Percentiles rank a stretch among this genome's conserved stretches.
phyloP scores from a whole-genome alignment of 2,797 vertebrate species.

The Heterohyrax brucei region DNA sequence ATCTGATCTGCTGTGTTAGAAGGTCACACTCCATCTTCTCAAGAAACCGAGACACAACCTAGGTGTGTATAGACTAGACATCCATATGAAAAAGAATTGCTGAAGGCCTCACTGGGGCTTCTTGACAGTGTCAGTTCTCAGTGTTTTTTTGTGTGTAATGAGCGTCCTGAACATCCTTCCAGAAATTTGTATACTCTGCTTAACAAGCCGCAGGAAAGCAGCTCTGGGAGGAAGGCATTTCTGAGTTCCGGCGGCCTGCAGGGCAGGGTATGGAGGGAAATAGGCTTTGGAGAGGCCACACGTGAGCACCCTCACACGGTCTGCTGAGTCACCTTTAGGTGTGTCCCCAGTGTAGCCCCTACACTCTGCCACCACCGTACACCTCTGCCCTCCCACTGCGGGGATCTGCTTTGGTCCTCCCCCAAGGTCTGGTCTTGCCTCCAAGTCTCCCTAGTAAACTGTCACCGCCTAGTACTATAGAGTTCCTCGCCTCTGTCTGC shows the following conservation, averaged over 20 bases:
- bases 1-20: background rate
- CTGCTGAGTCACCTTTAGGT: no score
- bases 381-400: no score
- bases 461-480: no score
- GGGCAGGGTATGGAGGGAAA: background rate
- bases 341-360: no score
- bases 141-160: background rate
- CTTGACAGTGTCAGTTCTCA: background rate
- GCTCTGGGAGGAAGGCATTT: background rate
- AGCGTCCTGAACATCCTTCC: constrained; percentile 4
- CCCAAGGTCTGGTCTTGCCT: no score
- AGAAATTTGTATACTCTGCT: constrained; percentile 1
- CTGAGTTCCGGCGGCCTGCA: constrained; percentile 19
- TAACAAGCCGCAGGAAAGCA: background rate
- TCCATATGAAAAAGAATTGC: background rate
- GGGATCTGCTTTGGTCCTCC: no score
- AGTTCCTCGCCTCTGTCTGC: no score
- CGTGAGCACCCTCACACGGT: no score
- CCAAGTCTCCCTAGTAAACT: no score
- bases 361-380: no score
- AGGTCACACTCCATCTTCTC: constrained; percentile 12
- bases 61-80: background rate
- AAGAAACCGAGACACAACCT: constrained; percentile 17
- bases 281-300: no score
- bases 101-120: constrained; percentile 23